Base-by-base conservation (phyloP, 1,140 invertebrate genomes). In the Manduca sexta region DNA sequence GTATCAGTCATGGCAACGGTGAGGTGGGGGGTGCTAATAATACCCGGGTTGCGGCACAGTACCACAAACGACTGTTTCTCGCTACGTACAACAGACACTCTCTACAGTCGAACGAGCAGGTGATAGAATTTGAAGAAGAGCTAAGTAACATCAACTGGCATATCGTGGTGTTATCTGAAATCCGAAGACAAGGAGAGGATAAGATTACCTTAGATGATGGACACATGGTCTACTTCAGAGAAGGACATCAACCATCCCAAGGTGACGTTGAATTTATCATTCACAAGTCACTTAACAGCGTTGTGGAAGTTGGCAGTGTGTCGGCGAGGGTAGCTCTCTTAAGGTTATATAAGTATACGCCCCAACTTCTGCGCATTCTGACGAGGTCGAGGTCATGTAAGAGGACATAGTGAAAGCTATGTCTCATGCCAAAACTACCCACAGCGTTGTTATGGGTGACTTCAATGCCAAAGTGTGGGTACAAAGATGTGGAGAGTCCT, bases 181-280 rank as follows among this genome's bases (percentile, higher is more conserved):
- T 59, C 47, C 49, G 52, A 49, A 53, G 58, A 56, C 1, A 54
- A 55, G 56, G 49, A 30, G 52, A 63, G 51, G 55, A 56, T 38
- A 51, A 48, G 34, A 35, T 61, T 51, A 57, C 29, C 29, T 35
- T 53, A 0, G 8, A 56, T 7, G 48, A 50, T n/a, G 47, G 54
- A 4, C 12, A 57, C 13, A n/a, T 57, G 31, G 21, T 52, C 45
- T 58, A 52, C 21, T 49, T 30, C 33, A 35, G 55, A 33, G 42
- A 48, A n/a, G 48, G 48, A 3, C 44, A 56, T 17, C 31, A 45
- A 1, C 6, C 10, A 3, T 56, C 49, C 40, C 49, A 53, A 8
- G 47, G 50, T 30, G 55, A 50, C 18, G 55, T 58, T 15, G 55
- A 50, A 4, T 49, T 58, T 37, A n/a, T 58, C 14, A 34, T 59